phyloP scores from a whole-genome alignment of 2,113 vertebrate species.

The Colius striatus region DNA sequence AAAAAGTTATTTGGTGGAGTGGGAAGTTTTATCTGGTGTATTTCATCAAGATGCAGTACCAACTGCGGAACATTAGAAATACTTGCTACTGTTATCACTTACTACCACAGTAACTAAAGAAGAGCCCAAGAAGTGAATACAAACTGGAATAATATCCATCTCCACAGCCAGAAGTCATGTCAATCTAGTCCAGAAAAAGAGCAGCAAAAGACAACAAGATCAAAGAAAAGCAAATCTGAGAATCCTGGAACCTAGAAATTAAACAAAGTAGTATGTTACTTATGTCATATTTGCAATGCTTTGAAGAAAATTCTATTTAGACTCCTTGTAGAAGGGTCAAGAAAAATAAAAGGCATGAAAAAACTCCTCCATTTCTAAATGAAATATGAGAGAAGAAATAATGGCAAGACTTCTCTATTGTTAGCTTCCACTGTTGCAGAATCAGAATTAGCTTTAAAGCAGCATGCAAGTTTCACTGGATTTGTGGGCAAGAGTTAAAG shows the following conservation, averaged over 20 bases:
- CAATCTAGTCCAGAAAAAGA: background rate
- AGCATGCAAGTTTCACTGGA: background rate
- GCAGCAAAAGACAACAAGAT: background rate
- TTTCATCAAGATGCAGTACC: background rate
- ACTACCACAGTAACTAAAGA: background rate
- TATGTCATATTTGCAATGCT: background rate
- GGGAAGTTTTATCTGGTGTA: background rate
- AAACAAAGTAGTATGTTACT: background rate
- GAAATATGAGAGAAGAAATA: background rate
- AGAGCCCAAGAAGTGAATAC: background rate
- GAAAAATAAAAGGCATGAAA: background rate
- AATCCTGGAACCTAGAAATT: background rate
- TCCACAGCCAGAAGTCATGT: background rate
- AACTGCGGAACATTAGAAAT: background rate
- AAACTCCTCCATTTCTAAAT: background rate
- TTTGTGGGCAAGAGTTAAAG: background rate
- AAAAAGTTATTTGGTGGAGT: background rate
- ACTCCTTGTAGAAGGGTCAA: background rate
- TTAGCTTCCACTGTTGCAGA: background rate
- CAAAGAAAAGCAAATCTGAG: background rate
- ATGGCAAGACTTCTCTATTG: accelerated
- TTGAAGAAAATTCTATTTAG: background rate
- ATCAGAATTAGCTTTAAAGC: background rate
- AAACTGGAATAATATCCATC: background rate
- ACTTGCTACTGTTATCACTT: background rate